phyloP scores from a whole-genome alignment of 2,888 invertebrate genomes.

The Carcina quercana region DNA sequence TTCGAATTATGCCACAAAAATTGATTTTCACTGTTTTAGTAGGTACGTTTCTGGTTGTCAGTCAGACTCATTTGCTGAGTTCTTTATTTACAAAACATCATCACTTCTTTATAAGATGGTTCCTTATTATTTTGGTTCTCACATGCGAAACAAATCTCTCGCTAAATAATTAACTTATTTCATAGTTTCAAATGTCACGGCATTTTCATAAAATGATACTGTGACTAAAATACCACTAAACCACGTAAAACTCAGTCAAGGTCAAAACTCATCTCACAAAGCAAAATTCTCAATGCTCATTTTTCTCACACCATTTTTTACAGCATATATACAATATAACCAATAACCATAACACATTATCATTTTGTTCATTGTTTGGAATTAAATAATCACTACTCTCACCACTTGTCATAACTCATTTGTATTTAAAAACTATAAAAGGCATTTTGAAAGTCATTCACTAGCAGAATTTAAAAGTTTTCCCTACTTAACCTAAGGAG shows the following conservation, averaged over 20 bases:
- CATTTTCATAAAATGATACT: no score
- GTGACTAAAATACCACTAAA: no score
- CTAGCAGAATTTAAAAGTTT: conserved; percentile 37
- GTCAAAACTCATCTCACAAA: conserved; percentile 25
- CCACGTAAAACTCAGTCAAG: conserved; percentile 20
- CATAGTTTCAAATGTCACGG: no score
- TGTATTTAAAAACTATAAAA: conserved; percentile 35
- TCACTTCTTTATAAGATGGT: no score
- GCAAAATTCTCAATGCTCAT: conserved; percentile 26
- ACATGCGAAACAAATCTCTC: no score
- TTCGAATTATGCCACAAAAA: no score
- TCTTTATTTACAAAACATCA: no score
- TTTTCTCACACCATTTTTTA: conserved; percentile 25
- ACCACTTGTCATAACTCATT: conserved; percentile 39
- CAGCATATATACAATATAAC: conserved; percentile 37
- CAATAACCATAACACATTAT: conserved; percentile 40
- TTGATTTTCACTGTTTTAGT: no score
- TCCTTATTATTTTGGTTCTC: no score
- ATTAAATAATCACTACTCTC: conserved; percentile 52
- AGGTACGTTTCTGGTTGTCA: no score
- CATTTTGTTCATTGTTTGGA: conserved; percentile 65
- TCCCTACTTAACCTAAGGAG: conserved; percentile 54
- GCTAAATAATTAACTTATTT: no score
- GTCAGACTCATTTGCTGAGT: no score
- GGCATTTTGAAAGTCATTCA: conserved; percentile 38